Conservation (phyloP, 2,113 vertebrate species). For the Rallus limicola region DNA sequence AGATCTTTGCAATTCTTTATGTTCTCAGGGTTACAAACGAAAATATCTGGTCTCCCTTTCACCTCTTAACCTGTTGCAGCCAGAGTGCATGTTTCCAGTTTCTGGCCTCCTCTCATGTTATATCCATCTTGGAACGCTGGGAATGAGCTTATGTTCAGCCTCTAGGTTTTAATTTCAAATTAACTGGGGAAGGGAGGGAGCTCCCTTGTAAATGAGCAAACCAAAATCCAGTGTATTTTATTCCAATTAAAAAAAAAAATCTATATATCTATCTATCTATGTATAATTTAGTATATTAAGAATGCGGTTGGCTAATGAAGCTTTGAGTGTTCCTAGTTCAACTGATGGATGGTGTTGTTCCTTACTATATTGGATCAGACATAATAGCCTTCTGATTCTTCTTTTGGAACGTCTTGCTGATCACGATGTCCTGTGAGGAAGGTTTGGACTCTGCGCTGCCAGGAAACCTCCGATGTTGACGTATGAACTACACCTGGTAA, state of each 20-base stretch:
- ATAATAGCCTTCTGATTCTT: constrained; percentile 48
- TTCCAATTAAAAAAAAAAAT: constrained; percentile 27
- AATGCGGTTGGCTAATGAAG: constrained; percentile 53
- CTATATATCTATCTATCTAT: neutral
- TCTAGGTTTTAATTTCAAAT: constrained; percentile 51
- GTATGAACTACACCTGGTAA: neutral
- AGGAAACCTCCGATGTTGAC: neutral
- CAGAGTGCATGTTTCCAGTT: constrained; percentile 71
- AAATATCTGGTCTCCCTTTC: constrained; percentile 64
- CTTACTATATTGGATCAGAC: constrained; percentile 36
- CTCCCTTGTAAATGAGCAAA: constrained; percentile 55
- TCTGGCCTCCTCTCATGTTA: constrained; percentile 57
- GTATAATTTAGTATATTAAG: constrained; percentile 50
- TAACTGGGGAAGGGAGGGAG: constrained; percentile 23
- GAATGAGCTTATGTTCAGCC: constrained; percentile 51
- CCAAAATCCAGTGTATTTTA: constrained; percentile 68
- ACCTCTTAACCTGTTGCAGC: constrained; percentile 58
- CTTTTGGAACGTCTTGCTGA: constrained; percentile 35
- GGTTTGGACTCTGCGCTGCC: constrained; percentile 18
- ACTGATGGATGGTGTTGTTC: constrained; percentile 57
- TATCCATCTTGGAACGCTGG: constrained; percentile 47
- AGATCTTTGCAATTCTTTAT: constrained; percentile 77
- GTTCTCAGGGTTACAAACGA: constrained; percentile 84
- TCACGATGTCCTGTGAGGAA: constrained; percentile 1
- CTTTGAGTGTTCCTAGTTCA: constrained; percentile 51